Evolutionary conservation across 1,140 invertebrate species (phyloP), one percentile per base, ranked within the genome.

Genomic region (Plodia interpunctella): DNA sequence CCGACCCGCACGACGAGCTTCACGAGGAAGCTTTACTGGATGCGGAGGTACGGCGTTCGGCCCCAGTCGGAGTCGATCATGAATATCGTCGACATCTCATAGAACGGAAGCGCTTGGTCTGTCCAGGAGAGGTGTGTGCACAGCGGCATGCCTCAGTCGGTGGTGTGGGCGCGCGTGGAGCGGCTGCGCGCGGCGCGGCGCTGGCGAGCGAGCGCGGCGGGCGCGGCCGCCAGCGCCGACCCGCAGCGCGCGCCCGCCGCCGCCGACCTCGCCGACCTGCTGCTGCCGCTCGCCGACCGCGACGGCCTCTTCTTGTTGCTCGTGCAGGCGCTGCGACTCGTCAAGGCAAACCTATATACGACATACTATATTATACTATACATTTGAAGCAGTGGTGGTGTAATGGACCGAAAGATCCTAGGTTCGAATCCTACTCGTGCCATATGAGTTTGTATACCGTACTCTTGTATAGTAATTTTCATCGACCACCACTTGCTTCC

Each of bases 161-260:
- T 67, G 63, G 68, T 80, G 65, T 83, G 80, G 80, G 77, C 72
- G 74, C 77, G 84, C 62, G 77, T 81, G 66, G 75, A 76, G 68
- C 77, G 75, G 0, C 67, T 70, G 57, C 75, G 78, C 54, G 81
- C 64, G 38, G 73, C 66, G 8, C 68, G 63, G 58, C 80, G 77
- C 72, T 83, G 80, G 79, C 70, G 71, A 17, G 54, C 60, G 50
- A 62, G 57, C 30, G 30, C 49, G 32, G 38, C 28, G 32, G 51
- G 57, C 11, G 49, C 55, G 10, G 49, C 38, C 19, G 63, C 38
- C 55, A 58, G 13, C 49, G 60, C 68, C 30, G 75, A 78, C 70
- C 76, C 77, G 62, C 76, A 78, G 68, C 75, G 76, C 66, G 32
- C 65, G 62, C 78, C 76, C 59, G 62, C 67, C 59, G 60, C 77